phyloP scores from a whole-genome alignment of 1,140 invertebrate genomes.

The Grapholita molesta region DNA sequence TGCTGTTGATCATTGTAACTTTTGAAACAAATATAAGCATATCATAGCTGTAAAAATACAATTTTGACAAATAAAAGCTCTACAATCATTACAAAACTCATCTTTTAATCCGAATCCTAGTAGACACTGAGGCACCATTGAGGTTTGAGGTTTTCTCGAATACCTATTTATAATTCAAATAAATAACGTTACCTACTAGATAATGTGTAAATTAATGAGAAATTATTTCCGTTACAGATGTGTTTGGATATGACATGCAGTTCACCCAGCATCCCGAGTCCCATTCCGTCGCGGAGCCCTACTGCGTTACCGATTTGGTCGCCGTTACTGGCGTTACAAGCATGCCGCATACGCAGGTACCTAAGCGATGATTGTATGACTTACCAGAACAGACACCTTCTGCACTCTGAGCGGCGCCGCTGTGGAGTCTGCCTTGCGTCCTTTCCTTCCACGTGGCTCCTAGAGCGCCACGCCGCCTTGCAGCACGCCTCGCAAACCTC shows the following conservation, averaged over 20 bases:
- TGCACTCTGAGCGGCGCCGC: constrained; percentile 79
- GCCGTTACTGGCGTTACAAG: constrained; percentile 71
- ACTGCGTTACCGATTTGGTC: constrained; percentile 78
- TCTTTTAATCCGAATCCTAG: constrained; percentile 50
- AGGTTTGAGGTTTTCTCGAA: too few relatives aligned
- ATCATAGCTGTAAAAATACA: constrained; percentile 90
- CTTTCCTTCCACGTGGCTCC: constrained; percentile 89
- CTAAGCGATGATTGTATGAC: constrained; percentile 68
- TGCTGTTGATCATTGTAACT: constrained; percentile 80
- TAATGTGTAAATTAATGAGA: background rate
- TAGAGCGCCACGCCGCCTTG: constrained; percentile 88
- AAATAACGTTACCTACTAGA: too few relatives aligned
- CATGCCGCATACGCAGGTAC: constrained; percentile 75
- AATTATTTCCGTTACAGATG: constrained; percentile 51
- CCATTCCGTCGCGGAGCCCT: constrained; percentile 78
- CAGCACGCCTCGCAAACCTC: constrained; percentile 82
- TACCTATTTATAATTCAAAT: too few relatives aligned
- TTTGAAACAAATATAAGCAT: constrained; percentile 89
- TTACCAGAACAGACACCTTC: constrained; percentile 62
- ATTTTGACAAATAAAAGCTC: constrained; percentile 85
- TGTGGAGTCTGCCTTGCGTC: constrained; percentile 89
- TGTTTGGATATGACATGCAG: constrained; percentile 66
- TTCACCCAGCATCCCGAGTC: constrained; percentile 48
- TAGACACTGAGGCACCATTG: too few relatives aligned
- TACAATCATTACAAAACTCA: constrained; percentile 77